Base-by-base conservation (phyloP, 2,113 vertebrate genomes). In the Brevimyrus niger region DNA sequence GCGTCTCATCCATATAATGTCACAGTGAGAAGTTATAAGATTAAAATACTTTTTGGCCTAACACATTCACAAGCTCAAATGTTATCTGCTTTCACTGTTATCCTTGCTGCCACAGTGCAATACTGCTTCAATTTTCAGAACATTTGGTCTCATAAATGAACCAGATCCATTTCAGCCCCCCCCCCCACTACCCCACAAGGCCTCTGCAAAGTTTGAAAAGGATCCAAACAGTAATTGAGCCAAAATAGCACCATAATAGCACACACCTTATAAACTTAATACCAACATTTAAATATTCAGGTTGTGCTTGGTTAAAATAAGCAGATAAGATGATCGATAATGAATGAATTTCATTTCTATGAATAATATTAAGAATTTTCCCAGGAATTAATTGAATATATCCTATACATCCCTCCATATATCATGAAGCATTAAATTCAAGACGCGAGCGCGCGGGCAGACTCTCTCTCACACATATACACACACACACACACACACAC, bases 381-480 rank as follows among this genome's bases (percentile, higher is more conserved):
- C 23, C 58, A 9, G 23, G 8, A 17, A 61, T 23, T 23, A 8
- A 61, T 23, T 23, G 2, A 61, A 23, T 61, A 61, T 6, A n/a
- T 58, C 23, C n/a, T 10, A 65, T 65, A 65, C 58, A 65, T 65
- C 58, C 58, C n/a, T 61, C 58, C 58, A 27, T 65, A 65, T 11
- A 27, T 10, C 58, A 65, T n/a, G 9, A 65, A 65, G 7, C 58
- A n/a, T 65, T 65, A 27, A 2, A 65, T 65, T n/a, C 9, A 3
- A 27, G n/a, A 10, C 58, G 3, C 9, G n/a, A 55, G 19, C 53
- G 19, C 1, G 53, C 5, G 53, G 5, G 10, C 48, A 10, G 10
- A 11, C 0, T 9, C n/a, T n/a, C n/a, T n/a, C n/a, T n/a, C 0
- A 6, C 44, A 1, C 4, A 6, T 5, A 2, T 10, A 51, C 50